These are phyloP conservation scores for Idaea straminata DNA, from an alignment of 2,888 invertebrate genomes.

Conservation along the genomic window DNA sequence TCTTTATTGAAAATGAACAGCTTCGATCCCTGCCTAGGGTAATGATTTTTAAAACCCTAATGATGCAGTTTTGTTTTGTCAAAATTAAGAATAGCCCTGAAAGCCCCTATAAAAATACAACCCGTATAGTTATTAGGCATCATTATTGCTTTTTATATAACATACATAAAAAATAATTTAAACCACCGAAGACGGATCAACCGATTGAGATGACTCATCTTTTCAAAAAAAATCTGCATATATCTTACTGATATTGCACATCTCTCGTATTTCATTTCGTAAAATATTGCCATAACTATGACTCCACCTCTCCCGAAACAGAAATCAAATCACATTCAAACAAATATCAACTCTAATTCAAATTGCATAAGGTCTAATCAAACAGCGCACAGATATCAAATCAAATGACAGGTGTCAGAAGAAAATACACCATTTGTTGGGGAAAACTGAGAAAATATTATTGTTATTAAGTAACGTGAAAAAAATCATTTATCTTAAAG, in stretches of 20 bases:
- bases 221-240: too few species aligned
- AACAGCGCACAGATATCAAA: constrained; percentile 14
- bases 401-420: constrained; percentile 22
- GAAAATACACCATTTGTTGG: not conserved
- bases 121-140: too few species aligned
- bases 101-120: too few species aligned
- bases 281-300: not conserved
- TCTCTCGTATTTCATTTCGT: not conserved
- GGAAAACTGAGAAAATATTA: not conserved
- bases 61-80: too few species aligned
- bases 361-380: constrained; percentile 9
- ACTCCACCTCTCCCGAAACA: constrained; percentile 13
- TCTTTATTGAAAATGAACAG: too few species aligned
- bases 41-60: too few species aligned
- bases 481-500: not conserved
- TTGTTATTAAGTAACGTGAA: not conserved
- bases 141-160: too few species aligned
- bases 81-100: too few species aligned
- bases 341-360: constrained; percentile 13
- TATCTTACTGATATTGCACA: not conserved
- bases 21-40: too few species aligned
- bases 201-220: not conserved
- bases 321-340: constrained; percentile 8
- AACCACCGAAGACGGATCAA: not conserved
- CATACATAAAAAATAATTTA: too few species aligned